Base-by-base conservation (phyloP, 2,888 invertebrate species). In the Reticulitermes lucifugus region DNA sequence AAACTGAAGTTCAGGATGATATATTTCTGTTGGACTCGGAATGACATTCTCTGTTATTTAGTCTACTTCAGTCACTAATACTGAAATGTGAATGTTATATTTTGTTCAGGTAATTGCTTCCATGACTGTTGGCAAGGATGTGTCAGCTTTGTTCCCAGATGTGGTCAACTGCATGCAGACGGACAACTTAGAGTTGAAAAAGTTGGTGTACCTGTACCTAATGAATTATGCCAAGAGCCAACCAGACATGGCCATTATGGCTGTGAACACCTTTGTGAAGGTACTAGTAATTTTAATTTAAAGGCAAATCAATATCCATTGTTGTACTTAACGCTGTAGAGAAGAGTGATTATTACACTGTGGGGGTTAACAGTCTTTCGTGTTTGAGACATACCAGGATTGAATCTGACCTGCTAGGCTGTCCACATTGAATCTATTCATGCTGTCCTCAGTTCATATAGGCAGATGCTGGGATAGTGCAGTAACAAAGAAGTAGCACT, bases 131-230 rank as follows among this genome's bases (percentile, higher is more conserved):
- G 99, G 99, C 83, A 99, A 99, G 93, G 99, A 99, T 94, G 99
- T 99, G 0, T 97, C 97, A 0, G 98, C 99, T 1, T 92, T 99
- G 25, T 99, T 99, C 90, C 99, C 99, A 0, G 99, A 99, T 91
- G 99, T 99, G 1, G 99, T 99, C 51, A 99, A 99, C 92, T 99
- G 99, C 91, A 99, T 99, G 99, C 99, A 99, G 92, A 99, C 99
- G 0, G 99, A 99, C 90, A 99, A 99, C 91, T 92, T 99, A 90
- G 99, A 99, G 91, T 92, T 99, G 88, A 99, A 99, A 92, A 99
- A 99, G 90, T 93, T 99, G 82, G 99, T 99, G 1, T 99, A 99
- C 91, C 92, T 99, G 83, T 99, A 99, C 90, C 92, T 99, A 89
- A 99, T 99, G 99, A 99, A 99, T 91, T 99, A 99, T 91, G 99